Base-by-base conservation (phyloP, 2,888 invertebrate species). In the Pollenia labialis region DNA sequence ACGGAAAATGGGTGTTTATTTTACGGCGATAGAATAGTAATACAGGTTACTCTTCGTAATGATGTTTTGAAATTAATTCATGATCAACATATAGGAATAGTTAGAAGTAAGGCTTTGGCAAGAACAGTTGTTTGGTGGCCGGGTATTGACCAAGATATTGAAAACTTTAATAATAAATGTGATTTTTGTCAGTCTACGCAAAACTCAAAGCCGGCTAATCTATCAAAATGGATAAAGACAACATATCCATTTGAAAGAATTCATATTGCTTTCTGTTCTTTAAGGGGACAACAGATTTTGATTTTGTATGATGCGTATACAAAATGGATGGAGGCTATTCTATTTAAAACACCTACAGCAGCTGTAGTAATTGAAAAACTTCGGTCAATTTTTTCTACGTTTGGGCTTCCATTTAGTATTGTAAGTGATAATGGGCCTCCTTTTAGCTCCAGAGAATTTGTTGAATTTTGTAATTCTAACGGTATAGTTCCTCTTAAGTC, bases 121-220 rank as follows among this genome's bases (percentile, higher is more conserved):
- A 74, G 90, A 52, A 84, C 88, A 11, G 87, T 90, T 87, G 88
- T 91, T 40, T 91, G 88, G 89, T 91, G 90, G 90, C 90, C 91
- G 18, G 86, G 85, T 9, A 85, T 91, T 42, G 90, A 92, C 80
- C 58, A 87, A 1, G 89, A 91, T 18, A 90, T 91, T 50, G 90
- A 91, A 80, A 68, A 79, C 0, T 87, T 71, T 40, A 87, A 89
- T n/a, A 88, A 85, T 64, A 46, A 64, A 64, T 91, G 91, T 83
- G 4, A 76, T 10, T 18, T 42, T 7, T 88, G 76, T 62, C 68
- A 68, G 56, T 58, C 52, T 9, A 76, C 60, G 2, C 69, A 71
- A 46, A 82, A 62, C 0, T 11, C 56, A 32, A 62, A 64, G 16
- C 14, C 64, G 4, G 12, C 62, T 56, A 69, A n/a, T 42, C 66